Evolutionary conservation across 2,888 invertebrate genomes (phyloP).

Genomic region (Aspidapion aeneum): DNA sequence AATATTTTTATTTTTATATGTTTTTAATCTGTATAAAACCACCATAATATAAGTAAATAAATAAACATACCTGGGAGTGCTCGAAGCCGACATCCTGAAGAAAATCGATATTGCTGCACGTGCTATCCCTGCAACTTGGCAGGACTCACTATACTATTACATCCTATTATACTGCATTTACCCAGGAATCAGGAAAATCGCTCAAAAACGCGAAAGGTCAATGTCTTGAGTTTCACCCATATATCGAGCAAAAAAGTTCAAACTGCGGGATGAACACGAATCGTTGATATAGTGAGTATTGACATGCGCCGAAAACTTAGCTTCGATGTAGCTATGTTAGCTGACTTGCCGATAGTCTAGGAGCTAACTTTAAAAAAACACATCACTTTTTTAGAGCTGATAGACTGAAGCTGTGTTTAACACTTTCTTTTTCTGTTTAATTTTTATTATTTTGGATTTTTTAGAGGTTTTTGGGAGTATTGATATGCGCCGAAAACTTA

Average conservation of each 20-base stretch:
- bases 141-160: background rate
- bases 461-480: no score
- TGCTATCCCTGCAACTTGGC: background rate
- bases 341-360: no score
- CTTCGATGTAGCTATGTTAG: background rate
- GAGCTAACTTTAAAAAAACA: no score
- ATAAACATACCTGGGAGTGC: slow-evolving; percentile 34
- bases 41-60: no score
- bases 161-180: background rate
- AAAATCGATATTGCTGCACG: background rate
- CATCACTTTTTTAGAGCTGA: no score
- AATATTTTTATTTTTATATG: no score
- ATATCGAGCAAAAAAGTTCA: background rate
- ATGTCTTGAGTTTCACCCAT: background rate
- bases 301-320: background rate
- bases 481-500: no score
- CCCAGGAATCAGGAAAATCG: background rate
- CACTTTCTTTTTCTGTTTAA: no score
- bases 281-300: background rate
- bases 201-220: background rate
- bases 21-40: no score
- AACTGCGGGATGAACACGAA: background rate
- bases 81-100: slow-evolving; percentile 32
- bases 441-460: no score
- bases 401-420: no score